A percentile compares a stretch with the other conserved stretches of the same genome.
phyloP scores from a whole-genome alignment of 2,113 vertebrate genomes.

The Azemiops feae region DNA sequence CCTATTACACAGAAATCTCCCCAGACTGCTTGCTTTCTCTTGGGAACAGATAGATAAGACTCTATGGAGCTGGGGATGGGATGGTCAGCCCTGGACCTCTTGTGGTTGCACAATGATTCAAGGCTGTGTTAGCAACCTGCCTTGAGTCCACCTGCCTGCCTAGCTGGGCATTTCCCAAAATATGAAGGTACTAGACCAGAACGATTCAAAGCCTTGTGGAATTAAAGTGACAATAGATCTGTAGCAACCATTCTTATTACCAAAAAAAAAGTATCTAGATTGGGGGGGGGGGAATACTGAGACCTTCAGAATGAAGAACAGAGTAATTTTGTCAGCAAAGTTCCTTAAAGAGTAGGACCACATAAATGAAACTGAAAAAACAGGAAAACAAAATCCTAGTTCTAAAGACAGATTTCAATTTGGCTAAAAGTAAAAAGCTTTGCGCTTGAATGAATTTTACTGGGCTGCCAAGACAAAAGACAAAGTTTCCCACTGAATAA shows the following conservation, averaged over 20 bases:
- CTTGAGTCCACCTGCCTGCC: not conserved
- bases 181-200: not conserved
- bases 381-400: not conserved
- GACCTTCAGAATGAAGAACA: not conserved
- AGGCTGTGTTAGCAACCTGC: not conserved
- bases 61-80: not conserved
- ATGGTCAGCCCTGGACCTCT: not conserved
- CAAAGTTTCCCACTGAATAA: not conserved
- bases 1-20: not conserved
- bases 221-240: not conserved
- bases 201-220: not conserved
- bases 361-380: not conserved
- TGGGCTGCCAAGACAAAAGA: not conserved
- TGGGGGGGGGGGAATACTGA: too few species aligned
- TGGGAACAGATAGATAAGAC: not conserved
- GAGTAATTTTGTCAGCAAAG: not conserved
- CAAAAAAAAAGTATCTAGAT: not conserved
- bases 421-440: not conserved
- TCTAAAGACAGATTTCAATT: not conserved
- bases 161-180: not conserved
- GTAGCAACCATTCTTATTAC: too few species aligned
- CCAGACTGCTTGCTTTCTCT: not conserved
- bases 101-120: not conserved
- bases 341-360: not conserved
- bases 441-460: not conserved